Evolutionary conservation across 2,888 invertebrate genomes (phyloP), one percentile per base, ranked within the genome.

Genomic region (Pyrrhia umbra): DNA sequence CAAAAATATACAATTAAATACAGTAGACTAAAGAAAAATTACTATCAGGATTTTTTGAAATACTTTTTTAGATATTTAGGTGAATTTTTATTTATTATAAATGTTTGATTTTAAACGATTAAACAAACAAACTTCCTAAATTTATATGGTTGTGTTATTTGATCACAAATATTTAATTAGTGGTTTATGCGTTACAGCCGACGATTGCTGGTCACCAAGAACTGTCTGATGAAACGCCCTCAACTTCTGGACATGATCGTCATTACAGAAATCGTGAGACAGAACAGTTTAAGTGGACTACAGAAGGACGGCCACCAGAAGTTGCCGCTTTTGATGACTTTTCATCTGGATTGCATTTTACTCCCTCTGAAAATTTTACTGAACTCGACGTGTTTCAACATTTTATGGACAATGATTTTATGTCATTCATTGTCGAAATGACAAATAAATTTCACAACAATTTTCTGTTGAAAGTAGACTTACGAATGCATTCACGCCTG

Each of bases 171-270:
- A 27, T 27, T 27, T 27, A 27, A 27, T 27, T 27, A 27, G 27
- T 27, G 27, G 27, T 27, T 27, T 27, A 27, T 27, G 16, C 37
- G 15, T 47, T 54, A 54, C 54, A 54, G 54, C 43, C 54, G 43
- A 43, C 54, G 54, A 43, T 39, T 39, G 13, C 13, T 15, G 15
- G 39, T 15, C 39, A 39, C n/a, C 39, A 39, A 39, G 27, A 56
- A 56, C 21, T 46, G 46, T 21, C 46, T 46, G 46, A 56, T 20
- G 56, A 56, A 43, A 56, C 56, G 46, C 56, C 56, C 15, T 56
- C 56, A 46, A 56, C 56, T 37, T 56, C 56, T 56, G 46, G 56
- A 56, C 47, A 57, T 23, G 57, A 16, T 49, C 49, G 37, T 49
- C 49, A 49, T 49, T 16, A 56, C 56, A 56, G 47, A 57, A 49